phyloP scores from a whole-genome alignment of 2,113 vertebrate species.

The Pogonocichla stellata region DNA sequence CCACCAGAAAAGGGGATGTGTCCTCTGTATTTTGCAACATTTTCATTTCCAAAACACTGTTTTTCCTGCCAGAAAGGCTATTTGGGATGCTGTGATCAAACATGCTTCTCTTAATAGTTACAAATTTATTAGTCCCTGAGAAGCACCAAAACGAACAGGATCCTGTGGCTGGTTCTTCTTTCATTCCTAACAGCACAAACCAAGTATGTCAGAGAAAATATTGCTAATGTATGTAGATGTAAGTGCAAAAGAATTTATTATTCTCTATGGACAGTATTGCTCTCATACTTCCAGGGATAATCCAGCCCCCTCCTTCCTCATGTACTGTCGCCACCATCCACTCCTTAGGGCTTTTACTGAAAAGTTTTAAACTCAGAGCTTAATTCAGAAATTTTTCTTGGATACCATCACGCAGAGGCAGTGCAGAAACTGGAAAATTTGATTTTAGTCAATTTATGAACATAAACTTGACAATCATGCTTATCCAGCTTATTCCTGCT shows the following conservation, averaged over 20 bases:
- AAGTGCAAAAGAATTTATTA: constrained; percentile 29
- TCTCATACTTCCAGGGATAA: not conserved
- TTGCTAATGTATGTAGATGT: not conserved
- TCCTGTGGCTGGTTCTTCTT: not conserved
- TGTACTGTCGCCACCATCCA: not conserved
- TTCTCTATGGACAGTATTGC: not conserved
- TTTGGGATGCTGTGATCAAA: not conserved
- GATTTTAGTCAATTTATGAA: not conserved
- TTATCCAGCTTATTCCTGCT: not conserved
- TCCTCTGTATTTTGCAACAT: not conserved
- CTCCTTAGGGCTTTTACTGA: not conserved
- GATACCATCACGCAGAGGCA: not conserved
- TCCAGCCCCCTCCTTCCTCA: not conserved
- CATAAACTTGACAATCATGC: not conserved
- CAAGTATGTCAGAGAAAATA: not conserved
- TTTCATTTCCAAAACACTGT: not conserved
- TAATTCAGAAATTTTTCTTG: not conserved
- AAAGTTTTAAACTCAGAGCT: not conserved
- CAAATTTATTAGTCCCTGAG: not conserved
- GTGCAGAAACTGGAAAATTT: not conserved
- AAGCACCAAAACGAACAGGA: not conserved
- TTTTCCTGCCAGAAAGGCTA: not conserved
- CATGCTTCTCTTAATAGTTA: not conserved
- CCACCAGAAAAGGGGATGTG: not conserved
- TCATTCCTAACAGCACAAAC: not conserved